Evolutionary conservation across 2,113 vertebrate genomes (phyloP), one percentile per base, ranked within the genome.

Genomic region (Australoheros scitulus): DNA sequence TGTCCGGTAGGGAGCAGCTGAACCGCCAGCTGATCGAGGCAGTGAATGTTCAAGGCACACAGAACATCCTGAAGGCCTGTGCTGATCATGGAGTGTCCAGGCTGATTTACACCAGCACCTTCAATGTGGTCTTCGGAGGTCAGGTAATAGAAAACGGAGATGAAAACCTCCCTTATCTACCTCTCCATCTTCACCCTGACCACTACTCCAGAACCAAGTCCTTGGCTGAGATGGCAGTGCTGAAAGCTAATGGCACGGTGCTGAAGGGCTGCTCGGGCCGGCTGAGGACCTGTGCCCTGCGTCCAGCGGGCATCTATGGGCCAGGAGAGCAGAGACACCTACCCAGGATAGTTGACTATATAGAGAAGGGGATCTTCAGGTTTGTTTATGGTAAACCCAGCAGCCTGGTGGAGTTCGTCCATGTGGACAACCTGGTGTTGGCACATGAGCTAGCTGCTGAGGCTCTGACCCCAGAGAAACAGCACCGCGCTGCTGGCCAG

Each of bases 201-300:
- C 97, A 99, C 94, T 99, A 99, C 90, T 98, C 97, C 77, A 95
- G 96, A 38, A 99, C 97, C 20, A 99, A 99, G 89, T 96, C 97
- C 0, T 15, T 98, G 2, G 98, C 98, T 1, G 98, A 99, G 91
- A 97, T 96, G 95, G 96, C 94, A 13, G 97, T 99, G 86, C 91
- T 99, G 15, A 90, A 96, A 72, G 97, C 97, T 2, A 97, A 97
- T 0, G 96, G 96, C 1, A 87, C 89, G 0, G 41, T 83, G 2
- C 92, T 99, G 52, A 85, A 65, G 0, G 56, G 81, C 0, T 82
- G 94, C 0, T 34, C 47, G 0, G 97, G 93, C 0, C 20, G 96
- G 2, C 81, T 99, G 11, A 94, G 94, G 41, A 98, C 96, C 9
- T 99, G 98, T 6, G 96, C 98, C 1, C 92, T 99, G 55, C 96